phyloP scores from a whole-genome alignment of 2,888 invertebrate species.

The Chrysotoxum bicinctum region DNA sequence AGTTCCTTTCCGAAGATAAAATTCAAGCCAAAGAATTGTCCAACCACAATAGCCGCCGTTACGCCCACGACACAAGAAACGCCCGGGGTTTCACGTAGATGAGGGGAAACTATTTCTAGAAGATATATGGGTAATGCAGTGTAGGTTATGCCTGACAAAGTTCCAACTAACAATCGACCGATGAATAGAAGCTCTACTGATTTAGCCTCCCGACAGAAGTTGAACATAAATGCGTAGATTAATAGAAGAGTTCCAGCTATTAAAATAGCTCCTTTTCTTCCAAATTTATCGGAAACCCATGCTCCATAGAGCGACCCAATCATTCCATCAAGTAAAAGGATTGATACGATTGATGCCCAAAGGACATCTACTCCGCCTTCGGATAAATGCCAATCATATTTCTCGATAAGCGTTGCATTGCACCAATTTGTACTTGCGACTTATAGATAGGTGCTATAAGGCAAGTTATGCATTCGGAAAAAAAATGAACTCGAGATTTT shows the following conservation, averaged over 20 bases:
- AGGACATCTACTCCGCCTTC: constrained; percentile 84
- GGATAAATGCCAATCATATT: constrained; percentile 83
- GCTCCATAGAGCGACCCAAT: constrained; percentile 91
- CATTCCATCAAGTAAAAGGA: constrained; percentile 94
- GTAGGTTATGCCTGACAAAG: constrained; percentile 90
- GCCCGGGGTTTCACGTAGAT: constrained; percentile 90
- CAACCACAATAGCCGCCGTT: constrained; percentile 78
- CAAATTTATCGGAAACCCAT: constrained; percentile 87
- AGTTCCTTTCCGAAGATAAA: constrained; percentile 83
- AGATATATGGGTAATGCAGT: constrained; percentile 94
- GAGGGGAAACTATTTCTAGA: constrained; percentile 90
- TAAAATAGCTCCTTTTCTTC: constrained; percentile 86
- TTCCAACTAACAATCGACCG: constrained; percentile 90
- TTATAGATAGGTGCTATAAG: too few relatives aligned
- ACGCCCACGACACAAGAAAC: constrained; percentile 86
- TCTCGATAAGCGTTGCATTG: constrained; percentile 85
- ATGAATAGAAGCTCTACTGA: constrained; percentile 90
- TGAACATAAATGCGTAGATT: constrained; percentile 86
- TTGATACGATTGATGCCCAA: constrained; percentile 92
- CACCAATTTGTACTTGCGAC: too few relatives aligned
- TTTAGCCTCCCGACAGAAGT: constrained; percentile 85
- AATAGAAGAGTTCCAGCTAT: constrained; percentile 86
- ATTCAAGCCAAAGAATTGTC: constrained; percentile 77
- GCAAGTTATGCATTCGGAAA: too few relatives aligned
- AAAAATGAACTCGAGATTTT: too few relatives aligned